phyloP scores from a whole-genome alignment of 2,888 invertebrate genomes.

The Epistrophe grossulariae region DNA sequence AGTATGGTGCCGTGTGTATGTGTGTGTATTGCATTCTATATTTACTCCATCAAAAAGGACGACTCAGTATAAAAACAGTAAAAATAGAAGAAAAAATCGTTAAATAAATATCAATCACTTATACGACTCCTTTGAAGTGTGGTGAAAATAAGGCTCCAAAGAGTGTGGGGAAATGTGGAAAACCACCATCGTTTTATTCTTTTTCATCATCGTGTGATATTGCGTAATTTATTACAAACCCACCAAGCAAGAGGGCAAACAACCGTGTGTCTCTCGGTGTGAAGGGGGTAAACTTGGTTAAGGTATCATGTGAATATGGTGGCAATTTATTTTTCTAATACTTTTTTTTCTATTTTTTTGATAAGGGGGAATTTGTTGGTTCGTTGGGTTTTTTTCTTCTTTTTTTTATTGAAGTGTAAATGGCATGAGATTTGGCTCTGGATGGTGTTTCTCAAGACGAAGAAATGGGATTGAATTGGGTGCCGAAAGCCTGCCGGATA shows the following conservation, averaged over 20 bases:
- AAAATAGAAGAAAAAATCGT: constrained; percentile 30
- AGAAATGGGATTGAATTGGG: constrained; percentile 48
- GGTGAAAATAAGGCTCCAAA: constrained; percentile 36
- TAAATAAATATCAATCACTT: constrained; percentile 76
- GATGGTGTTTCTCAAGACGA: constrained; percentile 27
- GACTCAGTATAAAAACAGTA: not conserved
- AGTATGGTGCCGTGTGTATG: constrained; percentile 34
- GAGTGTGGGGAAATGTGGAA: constrained; percentile 37
- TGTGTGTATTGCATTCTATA: constrained; percentile 21
- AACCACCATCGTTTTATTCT: constrained; percentile 23
- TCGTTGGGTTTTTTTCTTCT: not conserved
- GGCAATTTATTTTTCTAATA: constrained; percentile 74
- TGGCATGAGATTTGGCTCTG: constrained; percentile 56
- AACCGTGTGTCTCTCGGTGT: not conserved
- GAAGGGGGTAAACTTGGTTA: constrained; percentile 13
- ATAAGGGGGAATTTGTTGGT: constrained; percentile 32
- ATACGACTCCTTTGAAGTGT: constrained; percentile 63
- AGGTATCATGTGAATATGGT: constrained; percentile 54
- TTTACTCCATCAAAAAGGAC: constrained; percentile 35
- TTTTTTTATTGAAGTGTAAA: constrained; percentile 70
- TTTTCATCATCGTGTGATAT: constrained; percentile 42
- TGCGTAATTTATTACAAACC: constrained; percentile 63
- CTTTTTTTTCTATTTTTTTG: constrained; percentile 32
- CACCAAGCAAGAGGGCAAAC: not conserved
- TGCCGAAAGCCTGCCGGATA: constrained; percentile 53